These are phyloP conservation scores for Myiagra hebetior DNA, from an alignment of 2,113 vertebrate genomes.

Conservation along the genomic window DNA sequence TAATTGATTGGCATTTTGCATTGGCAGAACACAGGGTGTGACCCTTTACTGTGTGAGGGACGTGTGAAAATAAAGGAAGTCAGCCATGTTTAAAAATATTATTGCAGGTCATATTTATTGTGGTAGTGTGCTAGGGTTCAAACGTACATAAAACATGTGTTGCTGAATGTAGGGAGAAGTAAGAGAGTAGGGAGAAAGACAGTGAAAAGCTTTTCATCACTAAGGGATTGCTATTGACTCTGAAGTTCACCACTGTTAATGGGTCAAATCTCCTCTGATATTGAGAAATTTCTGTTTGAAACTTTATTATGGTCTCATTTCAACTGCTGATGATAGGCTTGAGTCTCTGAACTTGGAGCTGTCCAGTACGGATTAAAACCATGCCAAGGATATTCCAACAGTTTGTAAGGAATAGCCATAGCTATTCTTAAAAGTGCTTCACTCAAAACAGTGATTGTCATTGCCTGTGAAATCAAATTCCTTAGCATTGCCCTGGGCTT, in stretches of 20 bases:
- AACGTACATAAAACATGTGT: not conserved
- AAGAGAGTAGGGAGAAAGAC: not conserved
- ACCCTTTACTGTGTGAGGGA: not conserved
- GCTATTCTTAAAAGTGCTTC: not conserved
- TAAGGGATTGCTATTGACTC: not conserved
- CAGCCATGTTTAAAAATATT: not conserved
- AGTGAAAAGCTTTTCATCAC: not conserved
- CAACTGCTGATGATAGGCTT: not conserved
- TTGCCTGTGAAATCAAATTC: conserved; percentile 3
- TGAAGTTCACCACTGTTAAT: not conserved
- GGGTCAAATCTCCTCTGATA: not conserved
- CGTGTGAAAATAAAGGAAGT: not conserved
- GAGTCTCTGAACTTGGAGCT: not conserved
- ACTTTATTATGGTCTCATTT: not conserved
- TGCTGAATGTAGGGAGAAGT: not conserved
- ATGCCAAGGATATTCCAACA: not conserved
- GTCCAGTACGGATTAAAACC: not conserved
- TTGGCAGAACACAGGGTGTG: not conserved
- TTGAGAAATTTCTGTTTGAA: not conserved
- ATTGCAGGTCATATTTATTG: not conserved
- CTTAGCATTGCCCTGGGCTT: not conserved
- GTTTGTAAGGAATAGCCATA: not conserved
- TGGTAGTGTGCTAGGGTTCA: not conserved
- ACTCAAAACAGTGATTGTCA: not conserved
- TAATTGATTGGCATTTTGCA: not conserved